Evolutionary conservation across 2,888 invertebrate species (phyloP).

Genomic region (Tholera decimalis): DNA sequence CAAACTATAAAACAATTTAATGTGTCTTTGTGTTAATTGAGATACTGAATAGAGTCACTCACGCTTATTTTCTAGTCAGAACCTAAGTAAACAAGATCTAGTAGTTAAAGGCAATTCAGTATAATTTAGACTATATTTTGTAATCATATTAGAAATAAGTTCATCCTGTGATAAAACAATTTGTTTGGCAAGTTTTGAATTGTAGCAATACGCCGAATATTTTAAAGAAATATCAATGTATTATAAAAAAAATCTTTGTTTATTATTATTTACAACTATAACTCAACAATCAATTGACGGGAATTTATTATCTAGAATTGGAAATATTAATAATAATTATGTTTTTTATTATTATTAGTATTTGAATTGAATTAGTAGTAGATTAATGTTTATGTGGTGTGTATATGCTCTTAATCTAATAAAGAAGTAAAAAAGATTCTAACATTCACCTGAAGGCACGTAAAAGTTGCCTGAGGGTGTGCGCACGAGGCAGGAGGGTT

Average conservation of each 20-base stretch:
- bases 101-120: not conserved
- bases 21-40: not conserved
- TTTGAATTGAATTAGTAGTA: not conserved
- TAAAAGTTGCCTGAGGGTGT: conserved; percentile 98
- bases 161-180: not conserved
- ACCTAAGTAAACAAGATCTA: not conserved
- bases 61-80: not conserved
- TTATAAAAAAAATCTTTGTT: not conserved
- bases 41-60: not conserved
- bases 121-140: not conserved
- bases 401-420: conserved; percentile 40
- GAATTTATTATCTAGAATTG: too few species aligned
- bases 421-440: conserved; percentile 63
- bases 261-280: not conserved
- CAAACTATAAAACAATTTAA: not conserved
- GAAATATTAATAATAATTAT: too few species aligned
- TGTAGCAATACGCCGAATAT: not conserved
- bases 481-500: conserved; percentile 97
- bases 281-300: too few species aligned
- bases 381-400: conserved; percentile 5
- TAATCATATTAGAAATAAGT: not conserved
- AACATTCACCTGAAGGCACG: conserved; percentile 95
- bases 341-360: too few species aligned
- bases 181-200: not conserved
- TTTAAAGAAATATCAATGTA: not conserved